A percentile compares a stretch with the other conserved stretches of the same genome.
phyloP scores from a whole-genome alignment of 2,797 vertebrate species.

The Menidia menidia region DNA sequence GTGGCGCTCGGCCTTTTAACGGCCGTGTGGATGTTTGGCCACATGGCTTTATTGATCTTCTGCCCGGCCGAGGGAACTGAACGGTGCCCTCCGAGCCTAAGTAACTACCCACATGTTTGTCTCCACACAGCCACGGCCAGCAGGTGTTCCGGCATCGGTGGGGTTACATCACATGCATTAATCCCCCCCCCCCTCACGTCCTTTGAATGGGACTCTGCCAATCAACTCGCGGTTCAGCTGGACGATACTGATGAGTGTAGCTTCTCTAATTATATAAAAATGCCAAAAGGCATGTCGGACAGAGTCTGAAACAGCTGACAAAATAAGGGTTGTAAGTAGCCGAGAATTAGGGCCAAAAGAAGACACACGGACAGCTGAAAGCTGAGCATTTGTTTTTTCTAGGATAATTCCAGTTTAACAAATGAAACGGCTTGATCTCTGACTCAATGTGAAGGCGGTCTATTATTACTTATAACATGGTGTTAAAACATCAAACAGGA shows the following conservation, averaged over 20 bases:
- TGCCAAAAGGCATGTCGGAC: constrained; percentile 35
- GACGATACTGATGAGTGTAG: constrained; percentile 21
- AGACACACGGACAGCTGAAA: constrained; percentile 2
- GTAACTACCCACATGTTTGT: constrained; percentile 38
- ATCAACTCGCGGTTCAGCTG: constrained; percentile 16
- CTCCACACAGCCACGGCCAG: constrained; percentile 20
- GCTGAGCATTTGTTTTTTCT: constrained; percentile 9
- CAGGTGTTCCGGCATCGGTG: constrained; percentile 40
- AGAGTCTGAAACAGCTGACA: constrained; percentile 32
- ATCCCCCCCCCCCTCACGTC: constrained; percentile 35
- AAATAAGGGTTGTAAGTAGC: background rate
- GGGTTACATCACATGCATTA: constrained; percentile 47
- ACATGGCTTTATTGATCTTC: constrained; percentile 45
- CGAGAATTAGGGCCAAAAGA: background rate
- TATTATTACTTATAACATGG: background rate
- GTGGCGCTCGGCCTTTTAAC: constrained; percentile 18
- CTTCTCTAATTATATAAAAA: constrained; percentile 51
- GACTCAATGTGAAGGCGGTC: background rate
- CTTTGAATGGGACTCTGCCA: constrained; percentile 32
- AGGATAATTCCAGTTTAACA: constrained; percentile 8
- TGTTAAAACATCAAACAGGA: background rate
- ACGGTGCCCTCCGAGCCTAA: constrained; percentile 34
- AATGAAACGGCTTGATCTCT: constrained; percentile 11
- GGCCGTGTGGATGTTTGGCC: constrained; percentile 19
- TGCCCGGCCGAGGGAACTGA: constrained; percentile 25